Conservation (phyloP, 2,888 invertebrate genomes). For the Hypolimnas misippus region DNA sequence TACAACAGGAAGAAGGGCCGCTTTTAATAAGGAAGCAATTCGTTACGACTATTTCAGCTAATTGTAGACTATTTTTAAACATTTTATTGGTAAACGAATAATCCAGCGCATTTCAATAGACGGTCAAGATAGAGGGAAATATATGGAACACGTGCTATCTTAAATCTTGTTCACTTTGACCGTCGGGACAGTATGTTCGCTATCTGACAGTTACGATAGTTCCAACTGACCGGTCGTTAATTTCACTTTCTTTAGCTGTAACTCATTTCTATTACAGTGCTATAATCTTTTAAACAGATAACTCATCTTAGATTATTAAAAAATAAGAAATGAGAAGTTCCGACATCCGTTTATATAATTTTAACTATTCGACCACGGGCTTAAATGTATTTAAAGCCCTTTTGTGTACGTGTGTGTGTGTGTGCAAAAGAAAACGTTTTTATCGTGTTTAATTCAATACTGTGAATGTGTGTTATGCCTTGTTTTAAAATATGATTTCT, state of each 20-base stretch:
- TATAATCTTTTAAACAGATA: not conserved
- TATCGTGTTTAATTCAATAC: too few species aligned
- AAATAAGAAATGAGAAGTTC: not conserved
- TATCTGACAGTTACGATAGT: slow-evolving; percentile 56
- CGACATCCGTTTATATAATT: too few species aligned
- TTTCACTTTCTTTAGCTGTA: slow-evolving; percentile 48
- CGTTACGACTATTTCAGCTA: slow-evolving; percentile 45
- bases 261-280: slow-evolving; percentile 16
- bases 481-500: too few species aligned
- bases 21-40: slow-evolving; percentile 62
- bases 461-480: too few species aligned
- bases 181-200: slow-evolving; percentile 29
- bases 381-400: too few species aligned
- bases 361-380: too few species aligned
- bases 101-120: not conserved
- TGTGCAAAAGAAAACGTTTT: too few species aligned
- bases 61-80: slow-evolving; percentile 36
- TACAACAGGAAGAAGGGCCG: slow-evolving; percentile 56
- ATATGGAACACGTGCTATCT: slow-evolving; percentile 12
- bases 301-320: not conserved
- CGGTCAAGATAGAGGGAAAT: not conserved
- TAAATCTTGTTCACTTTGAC: slow-evolving; percentile 19
- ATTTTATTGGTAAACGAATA: slow-evolving; percentile 24
- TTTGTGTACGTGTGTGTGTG: too few species aligned
- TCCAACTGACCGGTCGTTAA: slow-evolving; percentile 57